A percentile compares a stretch with the other conserved stretches of the same genome.
Conservation (phyloP, 2,888 invertebrate species). For the Caenorhabditis imperialis region DNA sequence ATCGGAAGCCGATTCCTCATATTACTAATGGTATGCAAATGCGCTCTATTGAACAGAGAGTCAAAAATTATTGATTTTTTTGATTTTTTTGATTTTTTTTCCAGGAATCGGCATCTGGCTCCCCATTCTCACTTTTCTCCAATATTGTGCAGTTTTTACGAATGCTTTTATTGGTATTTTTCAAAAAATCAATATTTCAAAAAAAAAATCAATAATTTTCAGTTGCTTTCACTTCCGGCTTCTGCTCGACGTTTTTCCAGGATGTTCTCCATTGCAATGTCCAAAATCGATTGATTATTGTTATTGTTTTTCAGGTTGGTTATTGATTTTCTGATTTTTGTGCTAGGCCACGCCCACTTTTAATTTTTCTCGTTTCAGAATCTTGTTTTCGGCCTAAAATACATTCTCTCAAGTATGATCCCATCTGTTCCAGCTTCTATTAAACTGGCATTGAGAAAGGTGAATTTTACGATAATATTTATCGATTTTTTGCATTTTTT, state of each 20-base stretch:
- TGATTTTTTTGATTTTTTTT: too few species aligned
- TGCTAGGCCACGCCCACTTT: background rate
- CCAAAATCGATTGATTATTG: slow-evolving; percentile 62
- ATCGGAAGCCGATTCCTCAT: slow-evolving; percentile 78
- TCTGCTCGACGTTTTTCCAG: slow-evolving; percentile 73
- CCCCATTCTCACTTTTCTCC: slow-evolving; percentile 79
- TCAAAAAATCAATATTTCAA: background rate
- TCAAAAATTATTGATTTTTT: too few species aligned
- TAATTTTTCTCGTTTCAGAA: slow-evolving; percentile 50
- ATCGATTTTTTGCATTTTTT: too few species aligned
- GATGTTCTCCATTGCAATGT: slow-evolving; percentile 53
- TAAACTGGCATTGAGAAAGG: slow-evolving; percentile 59
- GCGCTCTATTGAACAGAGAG: background rate
- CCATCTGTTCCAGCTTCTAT: slow-evolving; percentile 60
- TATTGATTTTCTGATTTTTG: background rate
- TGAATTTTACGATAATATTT: too few species aligned
- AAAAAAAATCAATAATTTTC: too few species aligned
- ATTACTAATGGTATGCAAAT: slow-evolving; percentile 45
- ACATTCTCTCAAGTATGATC: slow-evolving; percentile 60
- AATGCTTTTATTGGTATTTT: slow-evolving; percentile 79
- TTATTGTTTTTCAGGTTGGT: slow-evolving; percentile 63
- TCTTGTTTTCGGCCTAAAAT: slow-evolving; percentile 61
- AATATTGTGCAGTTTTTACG: slow-evolving; percentile 80
- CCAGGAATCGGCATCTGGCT: slow-evolving; percentile 80
- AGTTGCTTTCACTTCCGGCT: slow-evolving; percentile 70